Conservation (phyloP, 2,888 invertebrate species). For the Oxyscelio sp. region DNA sequence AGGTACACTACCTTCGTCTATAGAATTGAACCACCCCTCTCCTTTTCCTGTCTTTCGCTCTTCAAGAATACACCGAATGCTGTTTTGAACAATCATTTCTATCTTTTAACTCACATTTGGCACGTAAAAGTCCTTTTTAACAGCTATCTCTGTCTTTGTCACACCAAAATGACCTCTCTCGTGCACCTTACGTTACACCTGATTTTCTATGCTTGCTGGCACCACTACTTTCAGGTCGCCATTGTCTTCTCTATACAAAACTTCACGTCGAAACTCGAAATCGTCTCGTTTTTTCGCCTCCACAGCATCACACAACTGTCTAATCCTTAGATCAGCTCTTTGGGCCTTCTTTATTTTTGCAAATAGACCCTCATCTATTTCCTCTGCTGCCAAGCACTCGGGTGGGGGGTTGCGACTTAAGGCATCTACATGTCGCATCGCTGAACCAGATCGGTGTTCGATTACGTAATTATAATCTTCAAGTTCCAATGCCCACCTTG, state of each 20-base stretch:
- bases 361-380: constrained; percentile 1
- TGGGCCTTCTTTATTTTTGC: not conserved
- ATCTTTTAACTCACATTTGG: not conserved
- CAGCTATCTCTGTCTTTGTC: not conserved
- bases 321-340: not conserved
- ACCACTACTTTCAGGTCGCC: constrained; percentile 12
- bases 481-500: no score
- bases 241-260: not conserved
- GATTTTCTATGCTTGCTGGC: not conserved
- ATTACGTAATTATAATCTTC: no score
- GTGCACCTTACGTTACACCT: not conserved
- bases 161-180: not conserved
- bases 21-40: not conserved
- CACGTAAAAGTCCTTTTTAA: constrained; percentile 5
- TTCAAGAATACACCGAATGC: not conserved
- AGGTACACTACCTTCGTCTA: constrained; percentile 6
- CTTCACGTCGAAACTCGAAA: not conserved
- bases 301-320: not conserved
- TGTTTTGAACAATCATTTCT: not conserved
- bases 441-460: constrained; percentile 35
- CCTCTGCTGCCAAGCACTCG: no score
- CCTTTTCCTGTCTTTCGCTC: not conserved
- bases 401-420: no score
- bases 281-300: not conserved
- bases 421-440: constrained; percentile 13